These are phyloP conservation scores for Drosophila meridionalis DNA, from an alignment of 2,888 invertebrate genomes.

Conservation along the genomic window DNA sequence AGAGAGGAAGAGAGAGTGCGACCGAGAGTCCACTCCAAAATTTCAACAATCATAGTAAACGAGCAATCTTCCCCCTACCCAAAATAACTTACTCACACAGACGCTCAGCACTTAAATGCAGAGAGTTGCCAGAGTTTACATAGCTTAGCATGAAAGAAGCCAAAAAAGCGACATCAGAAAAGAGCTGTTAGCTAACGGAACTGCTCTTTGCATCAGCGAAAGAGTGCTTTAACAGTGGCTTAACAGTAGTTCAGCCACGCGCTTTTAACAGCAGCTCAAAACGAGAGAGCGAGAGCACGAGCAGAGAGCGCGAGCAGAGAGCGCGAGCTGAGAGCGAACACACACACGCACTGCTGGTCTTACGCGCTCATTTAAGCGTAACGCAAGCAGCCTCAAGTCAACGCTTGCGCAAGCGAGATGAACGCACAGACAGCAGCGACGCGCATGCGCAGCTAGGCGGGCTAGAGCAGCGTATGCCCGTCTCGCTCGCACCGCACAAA, in stretches of 20 bases:
- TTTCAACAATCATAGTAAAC: constrained; percentile 1
- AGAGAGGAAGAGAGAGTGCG: not conserved
- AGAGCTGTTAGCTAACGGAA: not conserved
- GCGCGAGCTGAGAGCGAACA: not conserved
- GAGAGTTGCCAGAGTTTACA: not conserved
- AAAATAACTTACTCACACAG: not conserved
- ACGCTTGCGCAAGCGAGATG: constrained; percentile 49
- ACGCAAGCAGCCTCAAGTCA: constrained; percentile 68
- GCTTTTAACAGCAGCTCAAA: constrained; percentile 39
- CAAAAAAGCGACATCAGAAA: no score
- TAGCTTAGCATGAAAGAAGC: not conserved
- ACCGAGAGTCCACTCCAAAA: constrained; percentile 4
- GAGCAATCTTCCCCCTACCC: not conserved
- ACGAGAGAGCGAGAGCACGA: constrained; percentile 1
- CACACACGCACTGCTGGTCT: constrained; percentile 69
- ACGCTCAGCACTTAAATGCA: not conserved
- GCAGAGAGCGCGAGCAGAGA: not conserved
- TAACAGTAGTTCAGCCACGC: constrained; percentile 27
- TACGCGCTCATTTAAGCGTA: constrained; percentile 80
- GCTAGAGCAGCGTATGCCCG: constrained; percentile 16
- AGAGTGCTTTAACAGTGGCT: not conserved
- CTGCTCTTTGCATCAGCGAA: not conserved
- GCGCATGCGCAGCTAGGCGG: constrained; percentile 54
- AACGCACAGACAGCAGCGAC: constrained; percentile 30
- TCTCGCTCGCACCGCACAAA: constrained; percentile 38